Evolutionary conservation across 2,888 invertebrate species (phyloP), one percentile per base, ranked within the genome.

Genomic region (Aphodius sticticus): DNA sequence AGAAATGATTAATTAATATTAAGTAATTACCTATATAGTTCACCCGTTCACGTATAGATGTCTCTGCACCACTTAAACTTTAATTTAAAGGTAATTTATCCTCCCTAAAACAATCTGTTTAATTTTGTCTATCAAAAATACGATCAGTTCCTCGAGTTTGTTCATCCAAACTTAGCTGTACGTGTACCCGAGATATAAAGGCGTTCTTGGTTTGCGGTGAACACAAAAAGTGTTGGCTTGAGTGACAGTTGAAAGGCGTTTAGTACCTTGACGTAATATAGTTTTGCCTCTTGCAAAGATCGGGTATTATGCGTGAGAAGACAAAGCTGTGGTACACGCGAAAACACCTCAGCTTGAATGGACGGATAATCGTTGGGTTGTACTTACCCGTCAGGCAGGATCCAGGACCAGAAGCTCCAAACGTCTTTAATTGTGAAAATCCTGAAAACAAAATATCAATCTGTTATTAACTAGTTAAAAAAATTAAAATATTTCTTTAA

Each of bases 381-480:
- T 37, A 87, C 90, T 91, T 86, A 93, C 93, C 93, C 87, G 92
- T 89, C 85, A 93, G 91, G 86, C 93, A 93, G 79, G 91, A 91
- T 87, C 92, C 93, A 84, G 91, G 92, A 86, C 92, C 92, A 82
- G 91, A 90, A 82, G 93, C 92, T 87, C 92, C 92, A 90, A 93
- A 93, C 72, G 92, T 92, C 90, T 93, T 93, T 87, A 93, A 91
- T 87, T 93, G 93, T 84, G 93, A 92, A 89, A 93, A 92, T 82
- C 93, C 93, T 93, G 92, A 83, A 89, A 90, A 85, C 78, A 83
- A 79, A 82, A 70, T 35, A 79, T 37, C 38, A 76, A 38, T 15
- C 5, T 16, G 12, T n/a, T 38, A 26, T 26, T 26, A 26, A 3
- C 26, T 1, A 26, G 26, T 26, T 26, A 2, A 26, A 26, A 26